Evolutionary conservation across 2,797 vertebrate species (phyloP).

Genomic region (Gastrophryne carolinensis): DNA sequence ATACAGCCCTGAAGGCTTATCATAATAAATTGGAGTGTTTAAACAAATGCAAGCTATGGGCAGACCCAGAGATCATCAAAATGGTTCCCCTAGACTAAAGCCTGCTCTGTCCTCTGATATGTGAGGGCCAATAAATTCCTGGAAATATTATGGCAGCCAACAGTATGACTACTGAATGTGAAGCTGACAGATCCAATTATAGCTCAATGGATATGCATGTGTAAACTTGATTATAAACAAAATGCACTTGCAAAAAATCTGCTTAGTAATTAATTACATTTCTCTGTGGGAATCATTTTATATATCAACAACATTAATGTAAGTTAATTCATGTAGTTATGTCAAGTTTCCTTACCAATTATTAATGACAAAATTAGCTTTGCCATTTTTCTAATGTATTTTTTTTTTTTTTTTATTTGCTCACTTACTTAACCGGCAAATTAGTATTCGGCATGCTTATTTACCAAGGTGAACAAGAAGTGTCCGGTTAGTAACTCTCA

Average conservation of each 20-base stretch:
- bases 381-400: no score
- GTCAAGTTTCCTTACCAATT: not conserved
- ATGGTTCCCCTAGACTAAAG: no score
- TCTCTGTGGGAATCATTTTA: not conserved
- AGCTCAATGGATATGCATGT: not conserved
- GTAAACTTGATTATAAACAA: not conserved
- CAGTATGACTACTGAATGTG: not conserved
- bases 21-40: no score
- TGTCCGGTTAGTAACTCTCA: no score
- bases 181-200: not conserved
- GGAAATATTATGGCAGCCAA: not conserved
- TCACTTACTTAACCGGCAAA: no score
- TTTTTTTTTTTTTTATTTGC: no score
- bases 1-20: no score
- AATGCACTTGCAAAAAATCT: conserved; percentile 21
- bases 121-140: not conserved
- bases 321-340: not conserved
- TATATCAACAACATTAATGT: not conserved
- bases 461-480: no score
- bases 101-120: no score
- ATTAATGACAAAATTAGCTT: not conserved
- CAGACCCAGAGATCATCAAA: no score
- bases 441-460: no score
- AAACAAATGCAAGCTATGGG: no score
- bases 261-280: not conserved